A percentile compares a stretch with the other conserved stretches of the same genome.
Evolutionary conservation across 2,888 invertebrate genomes (phyloP).

Genomic region (Drosophila tripunctata): DNA sequence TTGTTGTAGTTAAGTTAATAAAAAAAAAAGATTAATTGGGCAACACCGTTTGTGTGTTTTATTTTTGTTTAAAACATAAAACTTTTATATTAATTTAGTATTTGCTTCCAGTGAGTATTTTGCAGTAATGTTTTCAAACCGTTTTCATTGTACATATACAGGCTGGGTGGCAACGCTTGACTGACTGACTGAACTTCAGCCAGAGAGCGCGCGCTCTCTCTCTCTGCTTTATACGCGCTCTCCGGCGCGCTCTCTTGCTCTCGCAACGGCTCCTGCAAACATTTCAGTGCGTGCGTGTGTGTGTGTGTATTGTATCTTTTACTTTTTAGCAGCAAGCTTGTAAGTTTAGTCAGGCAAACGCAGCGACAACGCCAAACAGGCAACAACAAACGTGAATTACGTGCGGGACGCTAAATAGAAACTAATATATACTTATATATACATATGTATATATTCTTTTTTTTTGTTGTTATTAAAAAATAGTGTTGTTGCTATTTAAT

Average conservation of each 20-base stretch:
- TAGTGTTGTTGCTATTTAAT: conserved; percentile 32
- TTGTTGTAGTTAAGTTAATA: too few species aligned
- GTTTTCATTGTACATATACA: not conserved
- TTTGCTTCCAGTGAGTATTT: too few species aligned
- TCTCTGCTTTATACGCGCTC: conserved; percentile 7
- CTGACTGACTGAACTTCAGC: conserved; percentile 47
- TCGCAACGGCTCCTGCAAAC: conserved; percentile 60
- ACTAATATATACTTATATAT: conserved; percentile 1
- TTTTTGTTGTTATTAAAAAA: too few species aligned
- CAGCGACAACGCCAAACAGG: conserved; percentile 66
- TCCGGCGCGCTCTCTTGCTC: conserved; percentile 2
- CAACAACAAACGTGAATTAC: conserved; percentile 63
- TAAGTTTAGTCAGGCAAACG: conserved; percentile 61
- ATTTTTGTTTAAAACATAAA: too few species aligned
- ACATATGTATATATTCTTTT: not conserved
- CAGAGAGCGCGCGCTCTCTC: conserved; percentile 21
- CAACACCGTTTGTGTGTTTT: too few species aligned
- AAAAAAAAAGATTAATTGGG: too few species aligned
- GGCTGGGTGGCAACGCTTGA: conserved; percentile 49
- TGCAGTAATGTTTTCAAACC: conserved; percentile 10
- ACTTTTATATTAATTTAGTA: too few species aligned
- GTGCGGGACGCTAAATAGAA: conserved; percentile 58
- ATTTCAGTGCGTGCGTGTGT: conserved; percentile 42
- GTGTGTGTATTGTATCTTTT: conserved; percentile 70
- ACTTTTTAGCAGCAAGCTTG: conserved; percentile 73